Percentiles rank a stretch among this genome's conserved stretches.
Conservation (phyloP, 2,113 vertebrate species). For the Sterrhoptilus dennistouni region DNA sequence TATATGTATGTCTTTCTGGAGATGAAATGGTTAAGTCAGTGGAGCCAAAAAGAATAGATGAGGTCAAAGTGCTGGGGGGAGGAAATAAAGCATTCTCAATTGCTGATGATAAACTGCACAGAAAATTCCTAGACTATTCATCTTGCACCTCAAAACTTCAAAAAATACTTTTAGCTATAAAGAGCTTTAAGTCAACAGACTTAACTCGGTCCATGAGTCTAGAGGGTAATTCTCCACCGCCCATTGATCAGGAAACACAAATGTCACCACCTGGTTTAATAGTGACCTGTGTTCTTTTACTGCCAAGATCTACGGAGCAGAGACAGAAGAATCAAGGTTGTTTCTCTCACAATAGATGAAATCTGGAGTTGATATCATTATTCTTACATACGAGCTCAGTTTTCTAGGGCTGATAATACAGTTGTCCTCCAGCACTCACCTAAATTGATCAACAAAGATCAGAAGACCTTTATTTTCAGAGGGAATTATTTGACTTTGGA, state of each 20-base stretch:
- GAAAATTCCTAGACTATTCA: not conserved
- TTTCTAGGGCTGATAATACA: not conserved
- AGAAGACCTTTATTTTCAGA: not conserved
- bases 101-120: not conserved
- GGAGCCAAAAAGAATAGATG: not conserved
- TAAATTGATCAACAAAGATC: not conserved
- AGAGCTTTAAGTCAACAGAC: not conserved
- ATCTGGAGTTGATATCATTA: not conserved
- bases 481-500: not conserved
- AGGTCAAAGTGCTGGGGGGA: not conserved
- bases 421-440: not conserved
- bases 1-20: not conserved
- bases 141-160: not conserved
- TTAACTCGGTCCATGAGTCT: not conserved
- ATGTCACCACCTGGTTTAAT: not conserved
- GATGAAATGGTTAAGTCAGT: not conserved
- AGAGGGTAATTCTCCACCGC: not conserved
- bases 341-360: not conserved
- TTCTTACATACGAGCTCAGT: not conserved
- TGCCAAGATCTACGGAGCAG: not conserved
- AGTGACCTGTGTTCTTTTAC: not conserved
- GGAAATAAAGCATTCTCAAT: not conserved
- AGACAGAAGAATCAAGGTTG: not conserved
- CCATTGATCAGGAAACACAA: not conserved
- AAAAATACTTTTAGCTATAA: not conserved